Base-by-base conservation (phyloP, 1,140 invertebrate species). In the Megalopta genalis region DNA sequence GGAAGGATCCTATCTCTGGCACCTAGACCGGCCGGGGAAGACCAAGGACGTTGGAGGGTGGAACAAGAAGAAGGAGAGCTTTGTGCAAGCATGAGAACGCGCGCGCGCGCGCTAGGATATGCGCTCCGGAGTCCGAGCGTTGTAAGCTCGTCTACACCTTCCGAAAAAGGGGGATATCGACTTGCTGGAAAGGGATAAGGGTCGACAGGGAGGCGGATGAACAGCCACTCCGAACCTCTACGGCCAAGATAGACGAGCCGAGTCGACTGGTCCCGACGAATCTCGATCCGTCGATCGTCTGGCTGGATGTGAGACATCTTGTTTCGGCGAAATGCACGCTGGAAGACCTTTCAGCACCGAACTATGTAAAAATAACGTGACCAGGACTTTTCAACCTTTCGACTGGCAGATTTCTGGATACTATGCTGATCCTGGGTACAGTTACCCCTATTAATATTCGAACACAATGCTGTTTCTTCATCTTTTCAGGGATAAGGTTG, bases 181-280 rank as follows among this genome's bases (percentile, higher is more conserved):
- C 25, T 59, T 16, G 14, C 14, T 27, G 42, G 42, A n/a, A 46
- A 25, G 12, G 78, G 65, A 66, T 76, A 52, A 76, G 54, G 83
- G 70, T 70, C 68, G 84, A 81, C 74, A 39, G 65, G 62, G 59
- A 69, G 46, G 60, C 66, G 23, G 73, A 80, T n/a, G 81, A 86
- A 83, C 66, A 75, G 72, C 42, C 70, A 65, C 42, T 77, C 54
- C 23, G 67, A 18, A 37, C 60, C 59, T 74, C 21, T 25, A 66
- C 7, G 69, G 65, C 27, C 18, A 52, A 37, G 46, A 79, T 21
- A 39, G 46, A 79, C 59, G 70, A 66, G 21, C 21, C 39, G 59
- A n/a, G 25, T 79, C 64, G 74, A 42, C 39, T 27, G 46, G 71
- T 21, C 39, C 25, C 12, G 23, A 21, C 25, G 46, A 49, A 81